Percentiles rank a stretch among this genome's conserved stretches.
These are phyloP conservation scores for Cybosia mesomella DNA, from an alignment of 2,888 invertebrate species.

Conservation along the genomic window DNA sequence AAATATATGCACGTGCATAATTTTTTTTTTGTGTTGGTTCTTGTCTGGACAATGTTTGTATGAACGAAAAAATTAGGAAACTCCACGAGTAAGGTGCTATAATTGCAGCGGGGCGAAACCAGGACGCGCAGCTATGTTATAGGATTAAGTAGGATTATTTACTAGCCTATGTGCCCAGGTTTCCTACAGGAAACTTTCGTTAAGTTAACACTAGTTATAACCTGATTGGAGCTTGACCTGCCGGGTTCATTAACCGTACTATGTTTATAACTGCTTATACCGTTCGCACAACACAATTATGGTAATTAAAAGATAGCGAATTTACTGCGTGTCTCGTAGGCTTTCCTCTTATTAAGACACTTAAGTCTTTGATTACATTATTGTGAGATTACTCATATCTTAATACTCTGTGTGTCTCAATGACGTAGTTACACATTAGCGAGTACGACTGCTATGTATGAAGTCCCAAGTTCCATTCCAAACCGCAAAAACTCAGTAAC, in stretches of 20 bases:
- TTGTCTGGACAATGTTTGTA: too few species aligned
- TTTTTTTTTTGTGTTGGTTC: too few species aligned
- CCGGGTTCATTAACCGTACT: background rate
- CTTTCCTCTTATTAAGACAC: background rate
- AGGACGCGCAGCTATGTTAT: too few species aligned
- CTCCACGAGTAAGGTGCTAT: too few species aligned
- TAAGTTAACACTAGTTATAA: background rate
- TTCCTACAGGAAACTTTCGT: background rate
- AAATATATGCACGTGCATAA: too few species aligned
- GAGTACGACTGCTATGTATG: background rate
- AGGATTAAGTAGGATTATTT: too few species aligned
- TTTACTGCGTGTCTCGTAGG: background rate
- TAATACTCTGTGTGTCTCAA: background rate
- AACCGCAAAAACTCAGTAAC: too few species aligned
- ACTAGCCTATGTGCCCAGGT: background rate
- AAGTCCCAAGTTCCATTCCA: background rate
- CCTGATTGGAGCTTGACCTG: background rate
- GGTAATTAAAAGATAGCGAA: background rate
- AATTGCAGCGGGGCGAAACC: too few species aligned
- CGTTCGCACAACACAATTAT: background rate
- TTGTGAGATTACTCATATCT: background rate
- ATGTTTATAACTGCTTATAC: background rate
- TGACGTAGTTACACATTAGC: background rate
- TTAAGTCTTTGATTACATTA: background rate
- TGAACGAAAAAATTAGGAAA: too few species aligned